phyloP scores from a whole-genome alignment of 2,797 vertebrate species.

The Mareca penelope region DNA sequence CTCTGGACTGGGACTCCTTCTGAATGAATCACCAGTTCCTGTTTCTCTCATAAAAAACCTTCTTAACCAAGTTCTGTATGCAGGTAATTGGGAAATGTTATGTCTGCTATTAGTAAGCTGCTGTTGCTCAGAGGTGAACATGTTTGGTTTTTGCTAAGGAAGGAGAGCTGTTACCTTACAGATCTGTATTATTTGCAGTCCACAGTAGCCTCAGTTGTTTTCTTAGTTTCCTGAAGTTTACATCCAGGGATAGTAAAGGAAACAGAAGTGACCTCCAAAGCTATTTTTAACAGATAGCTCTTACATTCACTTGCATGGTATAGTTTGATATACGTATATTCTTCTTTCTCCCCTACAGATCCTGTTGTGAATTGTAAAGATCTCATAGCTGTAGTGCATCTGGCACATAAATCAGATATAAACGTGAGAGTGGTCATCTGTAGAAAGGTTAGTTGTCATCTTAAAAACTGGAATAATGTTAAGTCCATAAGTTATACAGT shows the following conservation, averaged over 20 bases:
- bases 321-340: neutral
- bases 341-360: slow-evolving; percentile 79
- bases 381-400: slow-evolving; percentile 90
- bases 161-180: neutral
- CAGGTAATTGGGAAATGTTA: slow-evolving; percentile 79
- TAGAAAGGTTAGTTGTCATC: slow-evolving; percentile 87
- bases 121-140: neutral
- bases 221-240: neutral
- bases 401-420: slow-evolving; percentile 87
- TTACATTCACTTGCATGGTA: neutral
- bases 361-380: slow-evolving; percentile 92
- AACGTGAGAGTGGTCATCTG: slow-evolving; percentile 89
- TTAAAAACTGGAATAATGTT: neutral
- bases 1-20: slow-evolving; percentile 89
- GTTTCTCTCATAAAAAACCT: slow-evolving; percentile 89
- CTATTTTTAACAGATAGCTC: neutral
- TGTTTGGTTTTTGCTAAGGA: neutral
- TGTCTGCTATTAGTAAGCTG: neutral
- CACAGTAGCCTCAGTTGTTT: neutral
- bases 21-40: slow-evolving; percentile 87
- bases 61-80: slow-evolving; percentile 91
- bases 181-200: neutral
- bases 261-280: neutral
- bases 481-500: neutral
- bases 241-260: neutral